Evolutionary conservation across 2,113 vertebrate genomes (phyloP).

Genomic region (Microcebus jonahi): DNA sequence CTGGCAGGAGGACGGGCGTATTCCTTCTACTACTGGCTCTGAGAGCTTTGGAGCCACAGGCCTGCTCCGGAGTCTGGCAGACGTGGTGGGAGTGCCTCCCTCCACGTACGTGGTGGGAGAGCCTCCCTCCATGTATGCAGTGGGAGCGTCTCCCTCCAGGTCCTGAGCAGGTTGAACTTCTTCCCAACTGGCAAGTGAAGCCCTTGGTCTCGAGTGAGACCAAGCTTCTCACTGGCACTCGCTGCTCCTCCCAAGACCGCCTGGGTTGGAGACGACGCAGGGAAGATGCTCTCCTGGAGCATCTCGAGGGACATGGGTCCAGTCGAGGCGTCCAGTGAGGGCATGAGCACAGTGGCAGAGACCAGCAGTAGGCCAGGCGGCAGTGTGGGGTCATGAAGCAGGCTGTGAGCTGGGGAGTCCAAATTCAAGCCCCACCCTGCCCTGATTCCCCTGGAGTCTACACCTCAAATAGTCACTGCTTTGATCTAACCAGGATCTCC

Average conservation of each 20-base stretch:
- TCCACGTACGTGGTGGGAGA: too few species aligned
- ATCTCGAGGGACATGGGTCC: background rate
- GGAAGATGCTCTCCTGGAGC: background rate
- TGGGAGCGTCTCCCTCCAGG: background rate
- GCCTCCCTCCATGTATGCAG: too few species aligned
- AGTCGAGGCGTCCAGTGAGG: background rate
- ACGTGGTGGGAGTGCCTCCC: rapidly evolving
- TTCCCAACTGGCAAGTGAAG: background rate
- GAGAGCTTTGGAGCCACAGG: background rate
- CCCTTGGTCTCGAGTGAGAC: background rate
- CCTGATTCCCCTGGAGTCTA: too few species aligned
- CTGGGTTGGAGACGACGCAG: background rate
- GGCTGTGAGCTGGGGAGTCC: too few species aligned
- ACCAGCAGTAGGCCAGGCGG: background rate
- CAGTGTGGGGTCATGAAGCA: background rate
- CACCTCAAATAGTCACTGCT: background rate
- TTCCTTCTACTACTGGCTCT: background rate
- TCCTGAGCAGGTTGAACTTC: background rate
- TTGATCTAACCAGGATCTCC: background rate
- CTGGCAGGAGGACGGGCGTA: background rate
- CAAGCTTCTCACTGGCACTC: background rate
- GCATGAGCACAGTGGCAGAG: too few species aligned
- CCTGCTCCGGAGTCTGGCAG: background rate
- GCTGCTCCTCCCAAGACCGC: background rate
- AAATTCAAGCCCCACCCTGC: too few species aligned